A percentile compares a stretch with the other conserved stretches of the same genome.
Evolutionary conservation across 2,888 invertebrate species (phyloP).

Genomic region (Charanyca ferruginea): DNA sequence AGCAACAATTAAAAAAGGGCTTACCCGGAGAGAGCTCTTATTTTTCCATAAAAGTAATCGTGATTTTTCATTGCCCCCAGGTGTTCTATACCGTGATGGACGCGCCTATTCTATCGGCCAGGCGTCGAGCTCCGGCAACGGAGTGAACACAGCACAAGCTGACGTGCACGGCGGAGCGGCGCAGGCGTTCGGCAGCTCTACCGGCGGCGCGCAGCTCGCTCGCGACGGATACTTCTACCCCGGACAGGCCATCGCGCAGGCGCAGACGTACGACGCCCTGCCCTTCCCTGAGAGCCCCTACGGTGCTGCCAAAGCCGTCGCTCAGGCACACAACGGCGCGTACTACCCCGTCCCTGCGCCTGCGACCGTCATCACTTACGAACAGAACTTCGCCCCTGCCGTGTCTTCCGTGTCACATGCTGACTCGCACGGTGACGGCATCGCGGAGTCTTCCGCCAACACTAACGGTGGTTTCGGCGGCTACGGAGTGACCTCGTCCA

Average conservation of each 20-base stretch:
- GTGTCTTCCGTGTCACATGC: constrained; percentile 74
- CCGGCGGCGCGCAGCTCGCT: constrained; percentile 58
- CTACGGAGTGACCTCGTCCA: constrained; percentile 75
- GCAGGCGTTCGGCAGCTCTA: constrained; percentile 55
- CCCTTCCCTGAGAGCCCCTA: constrained; percentile 47
- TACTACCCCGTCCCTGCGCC: constrained; percentile 81
- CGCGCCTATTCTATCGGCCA: constrained; percentile 79
- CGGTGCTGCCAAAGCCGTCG: constrained; percentile 64
- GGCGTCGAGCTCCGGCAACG: constrained; percentile 76
- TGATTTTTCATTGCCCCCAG: constrained; percentile 75
- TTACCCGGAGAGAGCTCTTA: background rate
- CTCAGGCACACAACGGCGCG: constrained; percentile 62
- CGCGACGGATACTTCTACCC: constrained; percentile 76
- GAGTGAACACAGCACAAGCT: constrained; percentile 76
- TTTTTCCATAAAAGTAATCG: background rate
- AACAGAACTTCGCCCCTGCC: constrained; percentile 77
- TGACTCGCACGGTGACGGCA: constrained; percentile 74
- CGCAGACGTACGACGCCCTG: constrained; percentile 52
- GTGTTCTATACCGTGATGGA: constrained; percentile 79
- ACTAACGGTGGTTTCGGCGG: constrained; percentile 72
- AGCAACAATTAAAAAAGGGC: background rate
- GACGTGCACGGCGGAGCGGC: constrained; percentile 70
- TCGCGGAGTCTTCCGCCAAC: constrained; percentile 78
- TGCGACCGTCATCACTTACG: constrained; percentile 80
- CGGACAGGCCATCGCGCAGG: constrained; percentile 72